A percentile compares a stretch with the other conserved stretches of the same genome.
Evolutionary conservation across 2,113 vertebrate species (phyloP).

Genomic region (Xiphophorus couchianus): DNA sequence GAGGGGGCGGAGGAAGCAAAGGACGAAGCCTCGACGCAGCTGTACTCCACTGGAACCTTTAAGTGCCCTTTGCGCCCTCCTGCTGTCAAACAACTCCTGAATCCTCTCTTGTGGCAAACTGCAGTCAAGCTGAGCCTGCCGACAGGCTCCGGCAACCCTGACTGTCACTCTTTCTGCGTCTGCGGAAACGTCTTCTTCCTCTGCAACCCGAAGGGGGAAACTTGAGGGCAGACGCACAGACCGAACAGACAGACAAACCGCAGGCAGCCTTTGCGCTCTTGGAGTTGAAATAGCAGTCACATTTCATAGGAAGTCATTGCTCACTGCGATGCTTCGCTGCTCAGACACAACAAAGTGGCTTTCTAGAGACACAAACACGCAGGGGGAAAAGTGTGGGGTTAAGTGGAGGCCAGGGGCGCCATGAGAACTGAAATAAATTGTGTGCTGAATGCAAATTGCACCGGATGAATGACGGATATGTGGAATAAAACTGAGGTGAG

Average conservation of each 20-base stretch:
- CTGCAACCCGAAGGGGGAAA: constrained; percentile 36
- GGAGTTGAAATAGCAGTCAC: constrained; percentile 71
- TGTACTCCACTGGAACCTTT: constrained; percentile 10
- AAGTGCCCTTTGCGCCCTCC: constrained; percentile 44
- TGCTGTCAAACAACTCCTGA: constrained; percentile 34
- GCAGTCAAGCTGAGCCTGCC: constrained; percentile 21
- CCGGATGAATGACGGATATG: constrained; percentile 2
- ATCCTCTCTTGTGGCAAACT: constrained; percentile 40
- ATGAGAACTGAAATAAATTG: constrained; percentile 52
- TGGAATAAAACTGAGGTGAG: constrained; percentile 32
- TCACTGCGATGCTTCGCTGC: constrained; percentile 66
- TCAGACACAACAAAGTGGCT: constrained; percentile 73
- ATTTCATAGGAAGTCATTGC: constrained; percentile 71
- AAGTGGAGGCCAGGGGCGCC: constrained; percentile 47
- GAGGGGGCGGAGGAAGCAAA: constrained; percentile 19
- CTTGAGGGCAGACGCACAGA: constrained; percentile 62
- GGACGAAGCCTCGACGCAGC: constrained; percentile 6
- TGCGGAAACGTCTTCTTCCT: constrained; percentile 69
- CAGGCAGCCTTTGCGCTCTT: constrained; percentile 48
- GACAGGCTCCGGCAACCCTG: constrained; percentile 50
- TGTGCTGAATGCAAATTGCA: constrained; percentile 53
- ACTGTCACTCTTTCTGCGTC: constrained; percentile 62
- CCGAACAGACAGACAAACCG: constrained; percentile 67
- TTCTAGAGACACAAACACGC: constrained; percentile 60
- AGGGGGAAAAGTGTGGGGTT: constrained; percentile 59